Evolutionary conservation across 1,140 invertebrate species (phyloP).

Genomic region (Caenorhabditis brenneri): DNA sequence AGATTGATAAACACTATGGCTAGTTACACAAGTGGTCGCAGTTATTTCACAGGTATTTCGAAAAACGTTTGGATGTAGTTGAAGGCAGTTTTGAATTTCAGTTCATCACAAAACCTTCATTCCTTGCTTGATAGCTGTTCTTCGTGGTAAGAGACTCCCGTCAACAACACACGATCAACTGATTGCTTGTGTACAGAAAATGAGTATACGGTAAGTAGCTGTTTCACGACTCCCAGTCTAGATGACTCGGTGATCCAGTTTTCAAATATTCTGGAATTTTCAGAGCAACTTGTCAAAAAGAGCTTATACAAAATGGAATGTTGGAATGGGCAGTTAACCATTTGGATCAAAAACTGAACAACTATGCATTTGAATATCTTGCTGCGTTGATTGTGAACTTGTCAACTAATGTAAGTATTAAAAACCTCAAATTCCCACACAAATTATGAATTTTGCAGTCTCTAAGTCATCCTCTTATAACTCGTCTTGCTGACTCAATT

Average conservation of each 20-base stretch:
- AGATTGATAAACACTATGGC: conserved; percentile 45
- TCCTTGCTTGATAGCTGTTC: conserved; percentile 39
- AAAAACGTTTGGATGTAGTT: not conserved
- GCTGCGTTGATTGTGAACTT: conserved; percentile 34
- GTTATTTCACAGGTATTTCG: conserved; percentile 41
- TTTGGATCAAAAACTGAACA: conserved; percentile 23
- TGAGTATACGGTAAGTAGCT: not conserved
- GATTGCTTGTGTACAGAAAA: conserved; percentile 48
- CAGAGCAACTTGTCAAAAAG: conserved; percentile 41
- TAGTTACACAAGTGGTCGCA: conserved; percentile 31
- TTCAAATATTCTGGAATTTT: not conserved
- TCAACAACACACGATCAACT: conserved; percentile 45
- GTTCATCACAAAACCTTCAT: conserved; percentile 45
- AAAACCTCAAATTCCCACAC: too few relatives aligned
- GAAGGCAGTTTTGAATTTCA: not conserved
- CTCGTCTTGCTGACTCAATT: conserved; percentile 44
- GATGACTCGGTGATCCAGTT: not conserved
- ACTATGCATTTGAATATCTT: conserved; percentile 48
- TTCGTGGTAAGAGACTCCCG: conserved; percentile 37
- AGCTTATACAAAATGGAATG: conserved; percentile 44
- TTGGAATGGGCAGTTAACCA: conserved; percentile 48
- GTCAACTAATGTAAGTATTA: conserved; percentile 18
- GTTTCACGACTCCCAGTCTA: too few relatives aligned
- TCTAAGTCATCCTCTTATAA: conserved; percentile 5
- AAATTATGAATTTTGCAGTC: conserved; percentile 30